Evolutionary conservation across 2,797 vertebrate species (phyloP).

Genomic region (Hypotaenidia philippensis): DNA sequence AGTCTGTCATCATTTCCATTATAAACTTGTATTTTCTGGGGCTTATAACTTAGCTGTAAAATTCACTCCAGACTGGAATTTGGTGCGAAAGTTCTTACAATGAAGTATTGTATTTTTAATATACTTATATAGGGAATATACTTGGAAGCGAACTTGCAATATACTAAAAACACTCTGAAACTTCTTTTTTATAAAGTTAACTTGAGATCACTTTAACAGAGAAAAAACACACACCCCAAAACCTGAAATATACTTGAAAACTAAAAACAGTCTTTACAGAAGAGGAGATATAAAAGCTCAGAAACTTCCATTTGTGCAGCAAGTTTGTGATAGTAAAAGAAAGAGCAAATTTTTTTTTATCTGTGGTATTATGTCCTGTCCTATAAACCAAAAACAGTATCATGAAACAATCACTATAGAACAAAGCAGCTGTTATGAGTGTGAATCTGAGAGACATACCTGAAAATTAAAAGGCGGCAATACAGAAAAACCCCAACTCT

Average conservation of each 20-base stretch:
- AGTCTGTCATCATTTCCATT: neutral
- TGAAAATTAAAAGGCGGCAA: neutral
- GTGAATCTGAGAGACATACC: neutral
- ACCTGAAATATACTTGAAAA: neutral
- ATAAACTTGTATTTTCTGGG: neutral
- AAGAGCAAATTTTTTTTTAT: neutral
- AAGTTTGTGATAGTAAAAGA: neutral
- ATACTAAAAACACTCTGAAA: neutral
- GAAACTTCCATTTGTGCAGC: neutral
- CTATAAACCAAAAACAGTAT: neutral
- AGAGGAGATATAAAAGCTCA: neutral
- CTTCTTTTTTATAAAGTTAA: neutral
- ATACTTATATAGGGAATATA: neutral
- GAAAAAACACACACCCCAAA: accelerated
- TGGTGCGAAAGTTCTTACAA: neutral
- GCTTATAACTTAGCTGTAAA: constrained; percentile 43
- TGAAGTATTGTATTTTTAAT: constrained; percentile 38
- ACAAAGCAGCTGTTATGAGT: neutral
- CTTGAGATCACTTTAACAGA: neutral
- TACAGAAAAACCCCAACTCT: neutral
- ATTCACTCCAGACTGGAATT: neutral
- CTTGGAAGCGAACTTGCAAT: neutral
- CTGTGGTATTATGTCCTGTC: neutral
- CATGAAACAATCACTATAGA: neutral
- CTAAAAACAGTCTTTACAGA: neutral